A percentile compares a stretch with the other conserved stretches of the same genome.
Conservation (phyloP, 1,140 invertebrate genomes). For the Nomia melanderi region DNA sequence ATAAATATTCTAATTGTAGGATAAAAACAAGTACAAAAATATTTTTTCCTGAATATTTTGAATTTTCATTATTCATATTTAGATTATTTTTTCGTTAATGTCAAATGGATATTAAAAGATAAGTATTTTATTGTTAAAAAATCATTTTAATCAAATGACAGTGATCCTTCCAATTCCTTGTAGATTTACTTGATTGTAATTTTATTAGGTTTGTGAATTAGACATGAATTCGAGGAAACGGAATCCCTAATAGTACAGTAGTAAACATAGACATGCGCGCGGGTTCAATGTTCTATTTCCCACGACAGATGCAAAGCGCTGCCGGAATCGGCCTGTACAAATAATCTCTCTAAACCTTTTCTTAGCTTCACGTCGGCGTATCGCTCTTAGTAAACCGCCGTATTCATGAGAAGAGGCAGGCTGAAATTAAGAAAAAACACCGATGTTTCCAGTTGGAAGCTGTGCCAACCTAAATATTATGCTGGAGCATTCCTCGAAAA, state of each 20-base stretch:
- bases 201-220: neutral
- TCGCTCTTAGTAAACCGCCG: slow-evolving; percentile 41
- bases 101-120: no score
- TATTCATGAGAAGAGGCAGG: slow-evolving; percentile 57
- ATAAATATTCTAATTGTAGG: no score
- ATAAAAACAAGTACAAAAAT: no score
- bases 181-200: neutral
- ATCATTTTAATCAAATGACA: no score
- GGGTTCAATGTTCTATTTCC: slow-evolving; percentile 55
- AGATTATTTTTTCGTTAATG: no score
- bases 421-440: slow-evolving; percentile 57
- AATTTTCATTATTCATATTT: no score
- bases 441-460: slow-evolving; percentile 51
- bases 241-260: slow-evolving; percentile 9
- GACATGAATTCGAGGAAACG: slow-evolving; percentile 8
- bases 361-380: slow-evolving; percentile 37
- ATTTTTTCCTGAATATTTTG: no score
- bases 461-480: slow-evolving; percentile 62
- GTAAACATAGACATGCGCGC: slow-evolving; percentile 8
- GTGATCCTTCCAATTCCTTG: no score
- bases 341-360: slow-evolving; percentile 61
- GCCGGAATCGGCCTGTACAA: slow-evolving; percentile 60
- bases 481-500: slow-evolving; percentile 47
- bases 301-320: slow-evolving; percentile 59
- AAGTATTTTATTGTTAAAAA: no score